phyloP scores from a whole-genome alignment of 1,140 invertebrate species.

The Holotrichia oblita region DNA sequence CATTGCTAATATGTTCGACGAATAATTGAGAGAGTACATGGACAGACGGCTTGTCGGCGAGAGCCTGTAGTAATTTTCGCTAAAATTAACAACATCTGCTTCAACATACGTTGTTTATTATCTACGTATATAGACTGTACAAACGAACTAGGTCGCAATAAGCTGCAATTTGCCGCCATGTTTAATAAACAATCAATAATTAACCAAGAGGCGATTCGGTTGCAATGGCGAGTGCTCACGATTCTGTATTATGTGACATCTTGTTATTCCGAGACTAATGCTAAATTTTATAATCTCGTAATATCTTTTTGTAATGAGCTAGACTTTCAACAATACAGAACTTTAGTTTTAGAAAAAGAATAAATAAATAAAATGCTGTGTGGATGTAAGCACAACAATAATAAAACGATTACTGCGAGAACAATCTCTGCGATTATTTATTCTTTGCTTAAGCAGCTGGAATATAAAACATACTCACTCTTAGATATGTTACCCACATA shows the following conservation, averaged over 20 bases:
- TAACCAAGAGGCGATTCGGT: not conserved
- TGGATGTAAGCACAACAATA: too few relatives aligned
- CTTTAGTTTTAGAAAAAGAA: too few relatives aligned
- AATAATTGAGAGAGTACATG: not conserved
- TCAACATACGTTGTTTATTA: slow-evolving; percentile 3
- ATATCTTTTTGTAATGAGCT: not conserved
- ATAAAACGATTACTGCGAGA: too few relatives aligned
- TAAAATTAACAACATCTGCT: slow-evolving; percentile 16
- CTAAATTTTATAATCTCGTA: not conserved
- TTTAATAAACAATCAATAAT: not conserved
- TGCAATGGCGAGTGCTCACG: not conserved
- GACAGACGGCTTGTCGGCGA: not conserved
- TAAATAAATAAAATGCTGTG: too few relatives aligned
- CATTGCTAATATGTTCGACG: not conserved
- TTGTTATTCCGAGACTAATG: not conserved
- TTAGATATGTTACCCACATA: too few relatives aligned
- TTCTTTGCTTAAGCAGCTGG: too few relatives aligned
- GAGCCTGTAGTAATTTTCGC: not conserved
- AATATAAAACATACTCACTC: too few relatives aligned
- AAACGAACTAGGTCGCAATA: not conserved
- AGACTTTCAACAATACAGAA: not conserved
- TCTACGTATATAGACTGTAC: not conserved
- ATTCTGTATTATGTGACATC: not conserved
- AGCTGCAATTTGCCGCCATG: not conserved
- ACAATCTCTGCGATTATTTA: too few relatives aligned